Evolutionary conservation across 2,113 vertebrate species (phyloP), one percentile per base, ranked within the genome.

Genomic region (Parotia lawesii): DNA sequence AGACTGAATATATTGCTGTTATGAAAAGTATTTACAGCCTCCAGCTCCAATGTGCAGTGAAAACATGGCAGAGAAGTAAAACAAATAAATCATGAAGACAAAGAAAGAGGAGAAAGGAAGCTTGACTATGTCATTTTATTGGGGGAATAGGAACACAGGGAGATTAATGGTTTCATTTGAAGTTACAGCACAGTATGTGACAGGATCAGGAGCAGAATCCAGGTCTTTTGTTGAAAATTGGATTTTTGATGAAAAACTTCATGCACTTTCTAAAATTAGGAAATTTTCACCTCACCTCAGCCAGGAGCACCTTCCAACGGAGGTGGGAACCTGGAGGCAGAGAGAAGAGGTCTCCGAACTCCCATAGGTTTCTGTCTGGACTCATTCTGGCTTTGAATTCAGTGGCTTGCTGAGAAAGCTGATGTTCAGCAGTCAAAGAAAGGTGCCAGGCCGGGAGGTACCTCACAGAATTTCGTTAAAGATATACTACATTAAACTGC

Each of bases 51-150:
- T 15, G 78, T 14, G 1, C 62, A 7, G 57, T 11, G 81, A 85
- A 87, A 95, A 93, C 91, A 91, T 44, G 75, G 72, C 94, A 93
- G 37, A 77, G 73, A 88, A 94, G 78, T 93, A 80, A 90, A 95
- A 51, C 95, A 93, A 94, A 94, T 95, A 94, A 95, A 97, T 95
- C 94, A 96, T 85, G 91, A 85, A 94, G 93, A 95, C 94, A 95
- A 95, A 96, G 94, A 92, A 92, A 95, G 88, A 93, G 75, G 62
- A 78, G 79, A 76, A 92, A 84, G 81, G 92, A 87, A 86, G 66
- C 70, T 76, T 10, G 4, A 58, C 67, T 66, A n/a, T 85, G 47
- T 60, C 85, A 79, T 91, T 83, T 96, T 90, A 78, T 72, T 92
- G 71, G 71, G 78, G 77, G 71, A 91, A 62, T 58, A 38, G 58